Conservation (phyloP, 2,797 vertebrate genomes). For the Takifugu ocellatus region DNA sequence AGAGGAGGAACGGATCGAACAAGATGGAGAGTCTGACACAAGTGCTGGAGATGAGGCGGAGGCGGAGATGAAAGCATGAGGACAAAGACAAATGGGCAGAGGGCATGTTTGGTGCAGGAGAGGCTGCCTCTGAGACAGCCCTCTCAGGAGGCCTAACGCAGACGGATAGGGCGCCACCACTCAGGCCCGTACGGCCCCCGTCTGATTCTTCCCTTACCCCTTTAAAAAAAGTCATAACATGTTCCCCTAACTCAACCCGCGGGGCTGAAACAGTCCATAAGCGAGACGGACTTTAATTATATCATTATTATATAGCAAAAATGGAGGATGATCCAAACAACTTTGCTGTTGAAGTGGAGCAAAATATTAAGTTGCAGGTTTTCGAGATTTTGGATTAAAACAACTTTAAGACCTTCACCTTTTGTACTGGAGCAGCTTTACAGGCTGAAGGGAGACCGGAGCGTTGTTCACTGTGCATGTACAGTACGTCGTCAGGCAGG, state of each 20-base stretch:
- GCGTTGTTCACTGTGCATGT: constrained; percentile 39
- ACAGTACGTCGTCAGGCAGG: constrained; percentile 39
- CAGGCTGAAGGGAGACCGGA: constrained; percentile 11
- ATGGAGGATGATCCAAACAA: too few relatives aligned
- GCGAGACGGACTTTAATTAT: too few relatives aligned
- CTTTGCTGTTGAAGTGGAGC: too few relatives aligned
- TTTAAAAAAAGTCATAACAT: constrained; percentile 28
- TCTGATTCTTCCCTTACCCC: constrained; percentile 30
- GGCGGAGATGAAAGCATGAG: constrained; percentile 49
- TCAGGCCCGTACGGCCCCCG: constrained; percentile 34
- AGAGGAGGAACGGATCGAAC: constrained; percentile 50
- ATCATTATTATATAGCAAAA: too few relatives aligned
- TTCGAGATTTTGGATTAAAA: too few relatives aligned
- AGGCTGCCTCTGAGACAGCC: constrained; percentile 56
- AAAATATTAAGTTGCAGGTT: too few relatives aligned
- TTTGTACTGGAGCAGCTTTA: too few relatives aligned
- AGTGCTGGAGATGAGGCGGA: constrained; percentile 53
- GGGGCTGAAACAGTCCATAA: background rate
- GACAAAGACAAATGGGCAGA: constrained; percentile 75
- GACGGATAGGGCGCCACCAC: constrained; percentile 66
- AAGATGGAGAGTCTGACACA: constrained; percentile 36
- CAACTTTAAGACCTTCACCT: too few relatives aligned
- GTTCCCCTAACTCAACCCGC: constrained; percentile 2
- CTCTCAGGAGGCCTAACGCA: constrained; percentile 66
- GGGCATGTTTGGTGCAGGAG: constrained; percentile 62